These are phyloP conservation scores for Melanotaenia pygmaea DNA, from an alignment of 2,797 vertebrate species.

Conservation along the genomic window DNA sequence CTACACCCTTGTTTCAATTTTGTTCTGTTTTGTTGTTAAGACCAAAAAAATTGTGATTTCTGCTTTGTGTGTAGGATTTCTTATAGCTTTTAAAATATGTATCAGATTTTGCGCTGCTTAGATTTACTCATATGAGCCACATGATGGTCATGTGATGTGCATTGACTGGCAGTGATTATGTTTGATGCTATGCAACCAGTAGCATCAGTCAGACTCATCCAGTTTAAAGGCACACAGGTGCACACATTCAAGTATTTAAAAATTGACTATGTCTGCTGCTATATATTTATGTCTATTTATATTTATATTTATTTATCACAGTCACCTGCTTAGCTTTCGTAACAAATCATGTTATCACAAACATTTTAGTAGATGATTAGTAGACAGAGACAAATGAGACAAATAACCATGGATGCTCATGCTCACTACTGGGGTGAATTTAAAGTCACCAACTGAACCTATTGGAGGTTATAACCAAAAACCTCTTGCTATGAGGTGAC, in stretches of 20 bases:
- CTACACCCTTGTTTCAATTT: slow-evolving; percentile 5
- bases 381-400: too few relatives aligned
- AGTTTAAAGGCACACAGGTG: too few relatives aligned
- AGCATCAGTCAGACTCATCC: neutral
- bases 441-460: neutral
- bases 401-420: too few relatives aligned
- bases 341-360: too few relatives aligned
- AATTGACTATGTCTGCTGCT: too few relatives aligned
- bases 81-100: neutral
- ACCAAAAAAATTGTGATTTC: slow-evolving; percentile 14
- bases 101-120: neutral
- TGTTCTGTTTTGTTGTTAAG: neutral
- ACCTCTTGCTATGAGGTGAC: neutral
- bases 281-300: too few relatives aligned
- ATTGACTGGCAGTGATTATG: neutral
- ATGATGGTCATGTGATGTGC: neutral
- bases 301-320: too few relatives aligned
- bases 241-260: too few relatives aligned
- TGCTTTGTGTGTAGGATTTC: slow-evolving; percentile 6
- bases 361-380: neutral
- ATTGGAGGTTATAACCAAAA: neutral
- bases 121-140: neutral
- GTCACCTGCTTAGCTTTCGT: too few relatives aligned
- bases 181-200: neutral
- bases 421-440: neutral